phyloP scores from a whole-genome alignment of 2,888 invertebrate genomes.

The Eristalinus sepulchralis region DNA sequence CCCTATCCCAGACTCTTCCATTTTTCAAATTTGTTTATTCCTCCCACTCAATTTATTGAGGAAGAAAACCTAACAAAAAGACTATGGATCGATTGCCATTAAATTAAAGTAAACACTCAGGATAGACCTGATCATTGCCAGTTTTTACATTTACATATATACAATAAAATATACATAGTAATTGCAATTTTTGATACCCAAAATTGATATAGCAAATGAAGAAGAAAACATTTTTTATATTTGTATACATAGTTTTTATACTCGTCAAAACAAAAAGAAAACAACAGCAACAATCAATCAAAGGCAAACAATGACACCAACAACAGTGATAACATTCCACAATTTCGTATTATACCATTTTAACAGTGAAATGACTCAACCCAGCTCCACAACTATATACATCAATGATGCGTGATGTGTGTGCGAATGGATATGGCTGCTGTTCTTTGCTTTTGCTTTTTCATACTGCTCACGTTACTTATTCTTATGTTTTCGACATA shows the following conservation, averaged over 20 bases:
- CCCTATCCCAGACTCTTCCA: slow-evolving; percentile 64
- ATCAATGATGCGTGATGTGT: not conserved
- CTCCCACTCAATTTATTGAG: not conserved
- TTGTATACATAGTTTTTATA: slow-evolving; percentile 66
- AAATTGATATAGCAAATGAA: slow-evolving; percentile 34
- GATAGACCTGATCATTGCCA: slow-evolving; percentile 68
- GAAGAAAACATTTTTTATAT: slow-evolving; percentile 56
- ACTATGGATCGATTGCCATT: slow-evolving; percentile 68
- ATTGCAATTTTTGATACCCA: slow-evolving; percentile 60
- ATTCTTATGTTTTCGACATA: too few relatives aligned
- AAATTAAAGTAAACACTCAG: slow-evolving; percentile 58
- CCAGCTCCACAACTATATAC: slow-evolving; percentile 35
- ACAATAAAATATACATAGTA: slow-evolving; percentile 33
- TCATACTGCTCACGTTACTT: too few relatives aligned
- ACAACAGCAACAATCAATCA: slow-evolving; percentile 52
- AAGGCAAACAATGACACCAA: slow-evolving; percentile 31
- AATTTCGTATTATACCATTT: slow-evolving; percentile 17
- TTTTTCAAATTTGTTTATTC: slow-evolving; percentile 22
- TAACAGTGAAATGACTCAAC: not conserved
- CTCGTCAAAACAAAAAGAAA: slow-evolving; percentile 33
- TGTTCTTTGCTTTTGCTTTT: too few relatives aligned
- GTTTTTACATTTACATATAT: slow-evolving; percentile 63
- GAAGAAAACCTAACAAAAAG: slow-evolving; percentile 49
- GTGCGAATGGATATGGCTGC: not conserved
- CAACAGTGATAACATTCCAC: slow-evolving; percentile 65